Percentiles rank a stretch among this genome's conserved stretches.
Evolutionary conservation across 2,113 vertebrate species (phyloP).

Genomic region (Leuciscus idus): DNA sequence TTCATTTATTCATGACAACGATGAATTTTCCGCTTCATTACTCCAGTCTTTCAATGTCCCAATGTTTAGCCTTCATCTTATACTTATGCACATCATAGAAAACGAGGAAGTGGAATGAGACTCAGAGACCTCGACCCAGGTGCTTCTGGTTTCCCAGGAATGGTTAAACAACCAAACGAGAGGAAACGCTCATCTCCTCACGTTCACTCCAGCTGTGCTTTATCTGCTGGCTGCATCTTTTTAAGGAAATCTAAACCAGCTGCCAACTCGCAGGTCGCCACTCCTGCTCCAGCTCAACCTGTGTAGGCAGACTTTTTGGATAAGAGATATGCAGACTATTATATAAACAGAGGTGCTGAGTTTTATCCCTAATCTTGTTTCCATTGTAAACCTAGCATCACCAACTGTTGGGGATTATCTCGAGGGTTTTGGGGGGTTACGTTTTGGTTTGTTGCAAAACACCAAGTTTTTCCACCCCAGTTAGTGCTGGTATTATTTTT

Average conservation of each 20-base stretch:
- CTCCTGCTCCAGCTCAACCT: background rate
- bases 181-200: conserved; percentile 8
- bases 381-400: conserved; percentile 39
- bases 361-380: conserved; percentile 49
- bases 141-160: conserved; percentile 26
- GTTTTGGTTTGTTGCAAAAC: conserved; percentile 32
- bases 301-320: conserved; percentile 18
- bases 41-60: background rate
- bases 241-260: conserved; percentile 19
- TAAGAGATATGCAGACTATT: conserved; percentile 26
- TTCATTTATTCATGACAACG: too few relatives aligned
- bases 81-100: background rate
- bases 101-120: background rate
- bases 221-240: conserved; percentile 12
- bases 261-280: background rate
- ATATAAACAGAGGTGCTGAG: conserved; percentile 43
- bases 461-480: background rate
- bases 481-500: background rate
- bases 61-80: background rate
- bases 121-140: background rate
- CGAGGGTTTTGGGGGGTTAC: background rate
- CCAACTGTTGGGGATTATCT: conserved; percentile 38
- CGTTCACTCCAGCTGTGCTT: conserved; percentile 7
- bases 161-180: background rate
- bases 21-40: too few relatives aligned